phyloP scores from a whole-genome alignment of 2,888 invertebrate species.

The Nemurella pictetii region DNA sequence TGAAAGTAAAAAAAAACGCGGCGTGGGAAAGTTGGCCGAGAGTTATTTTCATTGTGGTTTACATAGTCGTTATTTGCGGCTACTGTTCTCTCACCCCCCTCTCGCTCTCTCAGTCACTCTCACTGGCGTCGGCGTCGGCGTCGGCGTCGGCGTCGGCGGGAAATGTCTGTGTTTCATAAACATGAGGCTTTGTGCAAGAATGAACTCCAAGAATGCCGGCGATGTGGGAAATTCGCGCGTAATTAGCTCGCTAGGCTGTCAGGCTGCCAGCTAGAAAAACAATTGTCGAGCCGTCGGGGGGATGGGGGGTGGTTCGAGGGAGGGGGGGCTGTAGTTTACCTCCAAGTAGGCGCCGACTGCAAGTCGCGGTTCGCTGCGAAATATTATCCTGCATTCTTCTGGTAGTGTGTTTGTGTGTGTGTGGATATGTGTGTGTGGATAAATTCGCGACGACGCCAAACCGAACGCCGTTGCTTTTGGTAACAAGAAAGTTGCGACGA shows the following conservation, averaged over 20 bases:
- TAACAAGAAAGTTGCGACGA: too few species aligned
- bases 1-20: not conserved
- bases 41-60: not conserved
- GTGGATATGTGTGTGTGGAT: too few species aligned
- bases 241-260: not conserved
- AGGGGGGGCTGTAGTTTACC: too few species aligned
- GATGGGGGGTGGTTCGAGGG: too few species aligned
- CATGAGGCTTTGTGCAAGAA: not conserved
- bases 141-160: not conserved
- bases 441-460: too few species aligned
- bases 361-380: too few species aligned
- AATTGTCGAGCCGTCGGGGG: too few species aligned
- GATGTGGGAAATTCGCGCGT: not conserved
- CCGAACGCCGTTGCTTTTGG: too few species aligned
- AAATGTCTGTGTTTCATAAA: not conserved
- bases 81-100: not conserved
- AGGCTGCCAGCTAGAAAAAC: not conserved
- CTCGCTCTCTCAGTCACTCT: slow-evolving; percentile 5
- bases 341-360: too few species aligned
- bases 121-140: not conserved
- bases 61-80: not conserved
- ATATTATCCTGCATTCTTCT: too few species aligned
- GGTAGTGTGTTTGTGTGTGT: too few species aligned
- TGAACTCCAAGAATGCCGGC: not conserved
- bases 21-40: not conserved